These are phyloP conservation scores for Liodrosophila aerea DNA, from an alignment of 2,888 invertebrate species.

Conservation along the genomic window DNA sequence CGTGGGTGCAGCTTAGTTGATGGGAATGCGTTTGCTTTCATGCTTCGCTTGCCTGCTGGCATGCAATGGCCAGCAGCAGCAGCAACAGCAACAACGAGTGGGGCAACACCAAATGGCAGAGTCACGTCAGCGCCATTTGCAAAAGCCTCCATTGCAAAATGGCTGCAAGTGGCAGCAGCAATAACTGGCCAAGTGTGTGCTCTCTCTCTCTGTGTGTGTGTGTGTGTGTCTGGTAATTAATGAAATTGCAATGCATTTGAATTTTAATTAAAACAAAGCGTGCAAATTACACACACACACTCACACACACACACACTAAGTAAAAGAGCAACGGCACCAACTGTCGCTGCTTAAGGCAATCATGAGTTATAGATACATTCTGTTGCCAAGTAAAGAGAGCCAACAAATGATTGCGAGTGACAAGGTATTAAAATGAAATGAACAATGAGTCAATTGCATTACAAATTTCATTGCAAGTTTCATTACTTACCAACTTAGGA, in stretches of 20 bases:
- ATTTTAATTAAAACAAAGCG: constrained; percentile 81
- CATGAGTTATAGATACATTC: neutral
- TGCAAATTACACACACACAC: constrained; percentile 62
- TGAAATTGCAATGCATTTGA: constrained; percentile 80
- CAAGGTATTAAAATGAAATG: too few species aligned
- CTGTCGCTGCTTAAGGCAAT: neutral
- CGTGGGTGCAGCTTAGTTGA: constrained; percentile 36
- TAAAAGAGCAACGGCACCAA: neutral
- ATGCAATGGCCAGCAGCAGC: constrained; percentile 63
- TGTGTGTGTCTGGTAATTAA: constrained; percentile 73
- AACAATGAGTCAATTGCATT: too few species aligned
- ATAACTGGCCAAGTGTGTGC: constrained; percentile 31
- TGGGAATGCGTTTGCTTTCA: constrained; percentile 73
- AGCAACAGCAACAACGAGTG: constrained; percentile 6
- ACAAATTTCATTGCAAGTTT: too few species aligned
- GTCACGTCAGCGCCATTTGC: constrained; percentile 69
- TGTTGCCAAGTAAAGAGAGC: too few species aligned
- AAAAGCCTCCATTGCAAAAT: constrained; percentile 65
- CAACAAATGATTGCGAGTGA: too few species aligned
- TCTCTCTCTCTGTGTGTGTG: constrained; percentile 19
- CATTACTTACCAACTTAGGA: too few species aligned
- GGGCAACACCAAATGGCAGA: constrained; percentile 17
- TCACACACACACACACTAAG: constrained; percentile 35
- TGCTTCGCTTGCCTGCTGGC: constrained; percentile 66
- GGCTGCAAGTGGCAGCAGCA: constrained; percentile 63